Conservation (phyloP, 1,140 invertebrate species). For the Coelopa frigida region DNA sequence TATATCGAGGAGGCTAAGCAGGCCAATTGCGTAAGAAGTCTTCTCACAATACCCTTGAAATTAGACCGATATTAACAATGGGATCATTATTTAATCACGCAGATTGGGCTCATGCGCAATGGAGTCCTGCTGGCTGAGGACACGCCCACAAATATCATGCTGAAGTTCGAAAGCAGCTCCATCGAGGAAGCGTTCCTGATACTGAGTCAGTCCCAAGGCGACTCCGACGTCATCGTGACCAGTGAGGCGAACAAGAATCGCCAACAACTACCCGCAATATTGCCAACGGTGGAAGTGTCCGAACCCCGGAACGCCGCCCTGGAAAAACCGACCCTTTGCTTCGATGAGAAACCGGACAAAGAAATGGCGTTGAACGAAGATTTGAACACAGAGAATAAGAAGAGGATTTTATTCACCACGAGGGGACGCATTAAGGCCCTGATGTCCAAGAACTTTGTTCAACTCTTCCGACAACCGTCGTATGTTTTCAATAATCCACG, state of each 20-base stretch:
- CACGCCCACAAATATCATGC: constrained; percentile 60
- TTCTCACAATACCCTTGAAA: too few relatives aligned
- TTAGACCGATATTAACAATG: too few relatives aligned
- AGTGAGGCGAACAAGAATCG: constrained; percentile 9
- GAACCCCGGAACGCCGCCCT: constrained; percentile 2
- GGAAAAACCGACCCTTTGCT: constrained; percentile 1
- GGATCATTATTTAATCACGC: too few relatives aligned
- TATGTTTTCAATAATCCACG: constrained; percentile 39
- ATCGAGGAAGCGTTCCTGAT: constrained; percentile 69
- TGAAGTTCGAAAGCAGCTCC: constrained; percentile 55
- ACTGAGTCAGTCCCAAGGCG: constrained; percentile 57
- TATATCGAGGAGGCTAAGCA: constrained; percentile 89
- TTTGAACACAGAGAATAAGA: constrained; percentile 26
- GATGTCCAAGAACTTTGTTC: constrained; percentile 55
- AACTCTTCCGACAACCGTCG: constrained; percentile 60
- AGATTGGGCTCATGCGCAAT: constrained; percentile 85
- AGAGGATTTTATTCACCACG: constrained; percentile 36
- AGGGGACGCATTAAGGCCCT: constrained; percentile 39
- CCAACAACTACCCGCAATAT: constrained; percentile 13
- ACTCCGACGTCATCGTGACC: constrained; percentile 33
- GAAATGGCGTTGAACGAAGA: constrained; percentile 18
- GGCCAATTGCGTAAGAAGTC: constrained; percentile 62
- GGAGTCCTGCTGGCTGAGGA: constrained; percentile 81
- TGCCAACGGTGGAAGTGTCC: constrained; percentile 24
- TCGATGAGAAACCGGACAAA: constrained; percentile 2